These are phyloP conservation scores for Dryadula phaetusa DNA, from an alignment of 2,888 invertebrate genomes.

Conservation along the genomic window DNA sequence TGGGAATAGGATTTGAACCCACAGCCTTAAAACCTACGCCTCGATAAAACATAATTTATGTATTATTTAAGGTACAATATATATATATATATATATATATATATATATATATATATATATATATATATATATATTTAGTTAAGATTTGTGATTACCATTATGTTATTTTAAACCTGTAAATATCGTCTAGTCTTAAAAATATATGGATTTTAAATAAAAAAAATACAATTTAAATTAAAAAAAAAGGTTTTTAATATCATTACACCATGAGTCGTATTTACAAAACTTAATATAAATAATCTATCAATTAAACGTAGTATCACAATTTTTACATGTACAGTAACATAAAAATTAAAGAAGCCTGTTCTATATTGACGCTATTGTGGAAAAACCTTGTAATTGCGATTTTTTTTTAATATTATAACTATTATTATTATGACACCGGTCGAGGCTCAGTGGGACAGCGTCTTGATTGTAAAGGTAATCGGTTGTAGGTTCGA, in stretches of 20 bases:
- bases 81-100: too few species aligned
- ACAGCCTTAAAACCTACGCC: too few species aligned
- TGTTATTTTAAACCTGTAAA: slow-evolving; percentile 4
- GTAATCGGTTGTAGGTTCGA: too few species aligned
- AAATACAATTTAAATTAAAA: slow-evolving; percentile 35
- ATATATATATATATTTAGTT: too few species aligned
- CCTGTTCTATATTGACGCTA: background rate
- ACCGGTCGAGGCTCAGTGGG: too few species aligned
- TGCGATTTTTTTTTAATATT: background rate
- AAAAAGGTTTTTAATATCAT: slow-evolving; percentile 49
- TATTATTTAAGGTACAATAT: too few species aligned
- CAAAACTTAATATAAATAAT: slow-evolving; percentile 49
- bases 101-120: too few species aligned
- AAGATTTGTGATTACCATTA: background rate
- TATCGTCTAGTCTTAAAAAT: slow-evolving; percentile 56
- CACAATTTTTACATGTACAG: slow-evolving; percentile 50
- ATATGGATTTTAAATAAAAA: slow-evolving; percentile 32
- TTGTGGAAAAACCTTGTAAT: background rate
- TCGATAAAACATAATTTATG: too few species aligned
- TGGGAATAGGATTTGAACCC: too few species aligned
- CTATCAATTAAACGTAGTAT: slow-evolving; percentile 52
- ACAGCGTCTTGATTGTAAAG: too few species aligned
- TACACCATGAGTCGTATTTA: slow-evolving; percentile 59
- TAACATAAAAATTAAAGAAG: background rate
- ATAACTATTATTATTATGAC: too few species aligned